A percentile compares a stretch with the other conserved stretches of the same genome.
Evolutionary conservation across 2,797 vertebrate species (phyloP).

Genomic region (Sebastes kiyomatsui): DNA sequence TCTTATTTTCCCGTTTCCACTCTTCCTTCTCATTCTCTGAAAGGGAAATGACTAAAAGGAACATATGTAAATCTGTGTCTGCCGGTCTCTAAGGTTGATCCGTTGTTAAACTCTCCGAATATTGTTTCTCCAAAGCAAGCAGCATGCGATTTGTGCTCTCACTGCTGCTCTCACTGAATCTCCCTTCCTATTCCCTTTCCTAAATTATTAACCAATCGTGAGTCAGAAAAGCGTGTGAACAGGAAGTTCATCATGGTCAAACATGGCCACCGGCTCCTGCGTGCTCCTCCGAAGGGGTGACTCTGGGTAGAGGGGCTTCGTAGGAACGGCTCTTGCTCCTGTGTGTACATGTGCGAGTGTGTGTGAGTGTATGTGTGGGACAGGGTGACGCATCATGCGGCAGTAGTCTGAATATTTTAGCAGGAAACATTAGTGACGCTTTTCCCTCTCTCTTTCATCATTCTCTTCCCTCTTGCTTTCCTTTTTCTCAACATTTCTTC

Average conservation of each 20-base stretch:
- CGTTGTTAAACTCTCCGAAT: neutral
- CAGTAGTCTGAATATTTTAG: slow-evolving; percentile 79
- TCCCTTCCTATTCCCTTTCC: slow-evolving; percentile 24
- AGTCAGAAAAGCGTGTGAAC: slow-evolving; percentile 50
- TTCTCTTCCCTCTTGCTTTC: slow-evolving; percentile 39
- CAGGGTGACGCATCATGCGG: slow-evolving; percentile 77
- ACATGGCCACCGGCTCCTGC: slow-evolving; percentile 45
- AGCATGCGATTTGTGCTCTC: neutral
- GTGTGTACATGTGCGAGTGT: slow-evolving; percentile 48
- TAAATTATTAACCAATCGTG: slow-evolving; percentile 68
- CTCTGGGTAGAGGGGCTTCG: slow-evolving; percentile 15
- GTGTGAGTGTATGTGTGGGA: slow-evolving; percentile 55
- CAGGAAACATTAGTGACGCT: slow-evolving; percentile 80
- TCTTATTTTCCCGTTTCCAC: neutral
- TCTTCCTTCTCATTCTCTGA: neutral
- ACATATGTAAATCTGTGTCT: neutral
- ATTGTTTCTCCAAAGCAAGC: slow-evolving; percentile 1
- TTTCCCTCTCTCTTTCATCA: slow-evolving; percentile 65
- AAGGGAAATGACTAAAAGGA: neutral
- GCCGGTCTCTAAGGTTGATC: neutral
- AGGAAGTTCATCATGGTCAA: slow-evolving; percentile 71
- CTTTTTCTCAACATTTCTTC: slow-evolving; percentile 29
- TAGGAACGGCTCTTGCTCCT: slow-evolving; percentile 10
- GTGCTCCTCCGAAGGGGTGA: slow-evolving; percentile 20
- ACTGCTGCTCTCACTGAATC: slow-evolving; percentile 12